These are phyloP conservation scores for Podarcis cretensis DNA, from an alignment of 2,113 vertebrate genomes.

Conservation along the genomic window DNA sequence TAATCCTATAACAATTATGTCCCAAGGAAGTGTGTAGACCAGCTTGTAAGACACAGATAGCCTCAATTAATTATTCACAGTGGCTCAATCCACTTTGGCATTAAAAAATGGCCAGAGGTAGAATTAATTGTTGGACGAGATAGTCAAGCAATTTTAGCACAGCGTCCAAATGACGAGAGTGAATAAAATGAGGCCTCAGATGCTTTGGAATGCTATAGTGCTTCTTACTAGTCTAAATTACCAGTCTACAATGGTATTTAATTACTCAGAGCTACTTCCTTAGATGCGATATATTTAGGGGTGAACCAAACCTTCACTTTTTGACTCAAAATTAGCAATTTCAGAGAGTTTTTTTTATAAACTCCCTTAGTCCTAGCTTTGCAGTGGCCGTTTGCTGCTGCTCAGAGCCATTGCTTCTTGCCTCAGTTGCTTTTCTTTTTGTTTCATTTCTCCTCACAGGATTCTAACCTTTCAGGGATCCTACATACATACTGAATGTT, in stretches of 20 bases:
- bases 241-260: background rate
- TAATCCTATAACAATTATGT: conserved; percentile 20
- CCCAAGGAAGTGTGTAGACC: conserved; percentile 10
- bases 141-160: background rate
- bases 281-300: background rate
- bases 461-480: too few relatives aligned
- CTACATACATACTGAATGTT: background rate
- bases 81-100: conserved; percentile 26
- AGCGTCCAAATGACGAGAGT: background rate
- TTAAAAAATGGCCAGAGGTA: conserved; percentile 27
- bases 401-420: background rate
- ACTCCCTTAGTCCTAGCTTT: background rate
- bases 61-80: conserved; percentile 36
- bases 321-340: background rate
- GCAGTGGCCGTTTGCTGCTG: background rate
- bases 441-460: background rate
- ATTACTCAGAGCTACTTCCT: background rate
- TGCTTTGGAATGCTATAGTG: background rate
- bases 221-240: conserved; percentile 9
- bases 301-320: background rate
- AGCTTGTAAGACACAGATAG: conserved; percentile 19
- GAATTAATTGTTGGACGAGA: conserved; percentile 34
- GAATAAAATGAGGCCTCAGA: background rate
- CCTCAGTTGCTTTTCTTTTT: background rate
- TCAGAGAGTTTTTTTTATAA: background rate